Evolutionary conservation across 2,888 invertebrate genomes (phyloP).

Genomic region (Abrostola tripartita): DNA sequence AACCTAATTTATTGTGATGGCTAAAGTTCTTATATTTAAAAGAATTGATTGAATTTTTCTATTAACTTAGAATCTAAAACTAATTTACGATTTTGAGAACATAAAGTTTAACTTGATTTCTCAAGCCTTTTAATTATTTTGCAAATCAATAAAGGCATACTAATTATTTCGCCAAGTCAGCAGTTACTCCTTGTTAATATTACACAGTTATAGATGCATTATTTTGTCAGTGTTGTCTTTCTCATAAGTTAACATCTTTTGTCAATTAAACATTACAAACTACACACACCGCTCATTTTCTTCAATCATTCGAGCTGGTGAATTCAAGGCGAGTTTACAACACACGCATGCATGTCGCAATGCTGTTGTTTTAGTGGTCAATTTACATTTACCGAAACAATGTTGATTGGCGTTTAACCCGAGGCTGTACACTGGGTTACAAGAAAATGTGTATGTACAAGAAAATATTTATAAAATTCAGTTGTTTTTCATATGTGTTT

Average conservation of each 20-base stretch:
- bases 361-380: constrained; percentile 47
- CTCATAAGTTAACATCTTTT: not conserved
- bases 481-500: constrained; percentile 1
- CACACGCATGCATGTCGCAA: constrained; percentile 57
- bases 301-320: constrained; percentile 41
- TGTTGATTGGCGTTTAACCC: constrained; percentile 30
- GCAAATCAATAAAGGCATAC: too few species aligned
- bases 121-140: too few species aligned
- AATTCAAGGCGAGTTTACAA: constrained; percentile 61
- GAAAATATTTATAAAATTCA: not conserved
- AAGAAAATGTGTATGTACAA: not conserved
- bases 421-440: not conserved
- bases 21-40: too few species aligned
- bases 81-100: too few species aligned
- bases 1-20: too few species aligned
- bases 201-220: too few species aligned
- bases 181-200: too few species aligned
- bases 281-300: constrained; percentile 23
- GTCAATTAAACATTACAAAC: constrained; percentile 7
- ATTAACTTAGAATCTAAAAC: too few species aligned
- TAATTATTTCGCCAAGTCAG: too few species aligned
- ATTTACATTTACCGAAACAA: constrained; percentile 46
- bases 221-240: not conserved
- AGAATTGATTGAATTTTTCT: too few species aligned
- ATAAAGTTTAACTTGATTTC: too few species aligned